Base-by-base conservation (phyloP, 2,888 invertebrate genomes). In the Polia nebulosa region DNA sequence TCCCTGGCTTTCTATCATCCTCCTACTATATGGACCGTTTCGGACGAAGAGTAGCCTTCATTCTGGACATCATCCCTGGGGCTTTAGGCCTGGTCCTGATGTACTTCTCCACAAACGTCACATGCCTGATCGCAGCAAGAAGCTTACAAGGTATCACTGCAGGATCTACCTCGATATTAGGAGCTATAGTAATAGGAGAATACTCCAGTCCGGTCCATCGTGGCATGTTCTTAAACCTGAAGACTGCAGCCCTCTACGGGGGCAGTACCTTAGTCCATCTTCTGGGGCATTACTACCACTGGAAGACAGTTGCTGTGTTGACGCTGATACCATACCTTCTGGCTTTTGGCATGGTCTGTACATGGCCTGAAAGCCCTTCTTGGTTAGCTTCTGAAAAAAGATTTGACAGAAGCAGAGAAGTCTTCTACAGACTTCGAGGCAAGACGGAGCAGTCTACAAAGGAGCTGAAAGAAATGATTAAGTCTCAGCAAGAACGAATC, bases 331-430 rank as follows among this genome's bases (percentile, higher is more conserved):
- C 89, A 0, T 64, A 83, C 25, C 22, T 83, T 0, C 15, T 84
- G 2, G 78, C 87, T 5, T 68, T 89, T 4, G 57, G 83, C 1
- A 89, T 88, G 6, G 89, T 96, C 7, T 82, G 91, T 9, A 92
- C 96, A 0, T 89, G 96, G 77, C 96, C 96, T 0, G 97, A 97
- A 88, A 96, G 97, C 25, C 97, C 97, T 0, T 91, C 94, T 7
- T 97, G 97, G 97, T 83, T 97, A 47, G 92, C 96, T 0, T 92
- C 78, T 0, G 80, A 75, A 67, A 94, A 94, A 5, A 89, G 90
- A 15, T 88, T 90, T 2, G 90, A 91, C 0, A 92, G 95, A 61
- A 96, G 97, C 0, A 91, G 94, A 72, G 81, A 90, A 17, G 90
- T 96, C 0, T 96, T 96, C 41, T 90, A 91, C 45, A 96, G 94